Conservation (phyloP, 2,113 vertebrate species). For the Saimiri boliviensis region DNA sequence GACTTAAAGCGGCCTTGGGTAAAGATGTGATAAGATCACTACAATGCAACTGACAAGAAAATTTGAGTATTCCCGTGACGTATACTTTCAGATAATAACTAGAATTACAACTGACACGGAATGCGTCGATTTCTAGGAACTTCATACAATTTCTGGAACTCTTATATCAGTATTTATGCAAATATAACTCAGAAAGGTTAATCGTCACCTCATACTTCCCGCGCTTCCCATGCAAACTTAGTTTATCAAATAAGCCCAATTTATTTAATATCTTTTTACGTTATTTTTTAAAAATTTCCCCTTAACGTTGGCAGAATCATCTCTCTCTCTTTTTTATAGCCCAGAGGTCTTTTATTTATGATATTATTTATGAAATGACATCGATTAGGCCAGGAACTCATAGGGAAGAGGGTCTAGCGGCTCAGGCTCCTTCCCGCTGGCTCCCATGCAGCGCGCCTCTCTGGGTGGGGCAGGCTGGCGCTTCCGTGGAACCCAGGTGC, state of each 20-base stretch:
- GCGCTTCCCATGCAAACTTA: neutral
- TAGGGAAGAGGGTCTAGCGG: no score
- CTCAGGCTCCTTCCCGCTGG: no score
- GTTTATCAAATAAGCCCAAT: neutral
- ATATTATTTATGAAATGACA: no score
- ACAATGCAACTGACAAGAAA: neutral
- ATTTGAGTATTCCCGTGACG: neutral
- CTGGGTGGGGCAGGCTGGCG: no score
- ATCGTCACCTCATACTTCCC: neutral
- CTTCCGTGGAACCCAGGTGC: no score
- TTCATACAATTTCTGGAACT: neutral
- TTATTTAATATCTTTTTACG: neutral
- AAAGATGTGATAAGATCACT: neutral
- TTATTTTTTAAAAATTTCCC: no score
- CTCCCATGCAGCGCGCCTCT: no score
- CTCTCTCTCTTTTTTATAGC: no score
- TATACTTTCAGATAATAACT: neutral
- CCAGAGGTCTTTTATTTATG: no score
- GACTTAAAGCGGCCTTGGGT: neutral
- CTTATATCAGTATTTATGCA: neutral
- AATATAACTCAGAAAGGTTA: neutral
- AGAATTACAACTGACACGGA: neutral
- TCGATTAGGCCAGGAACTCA: no score
- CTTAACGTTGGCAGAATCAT: no score
- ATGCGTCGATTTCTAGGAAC: neutral